phyloP scores from a whole-genome alignment of 2,113 vertebrate genomes.

The Melanocharis versteri region DNA sequence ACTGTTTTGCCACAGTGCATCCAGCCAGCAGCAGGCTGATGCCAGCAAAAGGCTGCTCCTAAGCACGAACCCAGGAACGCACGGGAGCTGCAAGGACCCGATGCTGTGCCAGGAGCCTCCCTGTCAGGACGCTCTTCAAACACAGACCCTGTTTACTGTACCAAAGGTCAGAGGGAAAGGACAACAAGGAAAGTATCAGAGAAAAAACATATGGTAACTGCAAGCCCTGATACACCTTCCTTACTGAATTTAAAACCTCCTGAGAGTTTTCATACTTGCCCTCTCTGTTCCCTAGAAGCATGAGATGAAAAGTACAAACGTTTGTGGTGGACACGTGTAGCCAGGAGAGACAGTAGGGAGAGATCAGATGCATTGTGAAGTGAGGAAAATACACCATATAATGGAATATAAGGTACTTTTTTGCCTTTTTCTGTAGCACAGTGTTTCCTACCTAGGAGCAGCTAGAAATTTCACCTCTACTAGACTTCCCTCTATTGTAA shows the following conservation, averaged over 20 bases:
- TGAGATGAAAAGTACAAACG: background rate
- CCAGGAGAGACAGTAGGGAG: background rate
- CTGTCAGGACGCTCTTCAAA: background rate
- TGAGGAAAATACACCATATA: background rate
- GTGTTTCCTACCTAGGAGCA: background rate
- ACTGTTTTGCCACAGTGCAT: background rate
- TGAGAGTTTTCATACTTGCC: background rate
- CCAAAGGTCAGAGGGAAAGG: background rate
- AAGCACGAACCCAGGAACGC: accelerated
- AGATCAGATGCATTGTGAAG: background rate
- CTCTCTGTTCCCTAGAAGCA: background rate
- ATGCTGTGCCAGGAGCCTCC: background rate
- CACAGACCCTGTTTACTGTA: background rate
- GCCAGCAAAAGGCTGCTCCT: accelerated
- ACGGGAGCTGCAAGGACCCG: accelerated
- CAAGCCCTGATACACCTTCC: background rate
- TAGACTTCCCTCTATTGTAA: background rate
- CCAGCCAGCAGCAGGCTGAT: background rate
- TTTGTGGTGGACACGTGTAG: accelerated
- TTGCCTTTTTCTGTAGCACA: background rate
- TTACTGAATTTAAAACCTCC: background rate
- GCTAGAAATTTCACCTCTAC: background rate
- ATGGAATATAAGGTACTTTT: accelerated
- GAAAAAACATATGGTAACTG: background rate
- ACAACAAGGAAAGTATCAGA: background rate